Conservation (phyloP, 2,113 vertebrate genomes). For the Clarias batrachus region DNA sequence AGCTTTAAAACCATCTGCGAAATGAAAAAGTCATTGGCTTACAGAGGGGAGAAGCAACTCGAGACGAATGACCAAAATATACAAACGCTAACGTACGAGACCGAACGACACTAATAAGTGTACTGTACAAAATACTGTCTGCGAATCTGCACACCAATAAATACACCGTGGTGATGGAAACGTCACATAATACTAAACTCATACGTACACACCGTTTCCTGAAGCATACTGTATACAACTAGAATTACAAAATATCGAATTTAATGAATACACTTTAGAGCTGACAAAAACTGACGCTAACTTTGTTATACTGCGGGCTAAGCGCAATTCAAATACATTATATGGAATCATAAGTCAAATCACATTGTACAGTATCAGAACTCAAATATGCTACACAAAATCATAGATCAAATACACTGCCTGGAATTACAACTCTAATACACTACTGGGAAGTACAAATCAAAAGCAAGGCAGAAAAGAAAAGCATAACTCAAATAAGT, state of each 20-base stretch:
- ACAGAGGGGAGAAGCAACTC: slow-evolving; percentile 2
- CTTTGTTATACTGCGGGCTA: too few relatives aligned
- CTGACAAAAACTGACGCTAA: not conserved
- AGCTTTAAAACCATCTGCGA: slow-evolving; percentile 31
- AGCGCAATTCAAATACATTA: not conserved
- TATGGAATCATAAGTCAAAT: not conserved
- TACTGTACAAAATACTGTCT: not conserved
- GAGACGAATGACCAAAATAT: not conserved
- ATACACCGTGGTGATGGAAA: not conserved
- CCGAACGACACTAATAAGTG: not conserved
- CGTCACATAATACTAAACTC: not conserved
- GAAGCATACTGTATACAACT: not conserved
- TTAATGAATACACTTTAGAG: not conserved
- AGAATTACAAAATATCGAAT: not conserved
- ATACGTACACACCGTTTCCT: not conserved
- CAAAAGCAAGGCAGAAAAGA: too few relatives aligned
- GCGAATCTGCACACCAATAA: not conserved
- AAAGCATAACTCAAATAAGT: not conserved
- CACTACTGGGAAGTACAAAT: too few relatives aligned
- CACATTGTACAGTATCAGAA: too few relatives aligned
- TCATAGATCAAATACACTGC: not conserved
- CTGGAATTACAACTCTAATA: not conserved
- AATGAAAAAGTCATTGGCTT: slow-evolving; percentile 35
- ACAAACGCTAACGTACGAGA: not conserved
- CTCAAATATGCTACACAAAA: too few relatives aligned